Evolutionary conservation across 2,113 vertebrate genomes (phyloP).

Genomic region (Eclectus roratus): DNA sequence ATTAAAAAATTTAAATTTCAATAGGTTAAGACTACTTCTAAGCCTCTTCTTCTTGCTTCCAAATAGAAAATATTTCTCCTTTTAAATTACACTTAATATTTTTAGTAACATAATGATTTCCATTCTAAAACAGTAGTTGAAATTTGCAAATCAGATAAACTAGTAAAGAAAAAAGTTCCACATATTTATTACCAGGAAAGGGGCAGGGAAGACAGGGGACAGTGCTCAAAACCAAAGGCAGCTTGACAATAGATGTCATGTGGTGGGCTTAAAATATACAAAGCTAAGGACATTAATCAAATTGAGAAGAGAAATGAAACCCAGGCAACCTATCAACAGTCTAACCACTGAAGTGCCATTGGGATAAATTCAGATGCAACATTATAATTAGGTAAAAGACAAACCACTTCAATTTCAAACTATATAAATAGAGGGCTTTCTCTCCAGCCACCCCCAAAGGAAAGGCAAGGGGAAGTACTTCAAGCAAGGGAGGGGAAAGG

Average conservation of each 20-base stretch:
- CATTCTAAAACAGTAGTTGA: background rate
- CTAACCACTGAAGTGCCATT: background rate
- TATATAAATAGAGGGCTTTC: background rate
- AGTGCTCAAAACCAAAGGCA: background rate
- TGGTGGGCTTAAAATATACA: background rate
- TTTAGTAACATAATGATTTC: background rate
- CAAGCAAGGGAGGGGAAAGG: background rate
- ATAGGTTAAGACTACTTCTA: background rate
- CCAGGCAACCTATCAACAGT: background rate
- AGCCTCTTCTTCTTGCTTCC: background rate
- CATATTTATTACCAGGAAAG: background rate
- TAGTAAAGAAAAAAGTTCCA: background rate
- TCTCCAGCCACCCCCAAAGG: background rate
- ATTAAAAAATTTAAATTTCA: background rate
- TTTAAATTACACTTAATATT: background rate
- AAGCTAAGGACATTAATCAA: constrained; percentile 6
- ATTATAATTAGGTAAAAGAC: background rate
- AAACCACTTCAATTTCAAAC: background rate
- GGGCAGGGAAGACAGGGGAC: accelerated
- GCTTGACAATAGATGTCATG: background rate
- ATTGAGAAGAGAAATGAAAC: constrained; percentile 34
- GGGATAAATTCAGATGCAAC: background rate
- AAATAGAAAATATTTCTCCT: background rate
- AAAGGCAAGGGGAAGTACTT: background rate
- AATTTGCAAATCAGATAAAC: background rate